phyloP scores from a whole-genome alignment of 2,113 vertebrate species.

The Epinephelus fuscoguttatus region DNA sequence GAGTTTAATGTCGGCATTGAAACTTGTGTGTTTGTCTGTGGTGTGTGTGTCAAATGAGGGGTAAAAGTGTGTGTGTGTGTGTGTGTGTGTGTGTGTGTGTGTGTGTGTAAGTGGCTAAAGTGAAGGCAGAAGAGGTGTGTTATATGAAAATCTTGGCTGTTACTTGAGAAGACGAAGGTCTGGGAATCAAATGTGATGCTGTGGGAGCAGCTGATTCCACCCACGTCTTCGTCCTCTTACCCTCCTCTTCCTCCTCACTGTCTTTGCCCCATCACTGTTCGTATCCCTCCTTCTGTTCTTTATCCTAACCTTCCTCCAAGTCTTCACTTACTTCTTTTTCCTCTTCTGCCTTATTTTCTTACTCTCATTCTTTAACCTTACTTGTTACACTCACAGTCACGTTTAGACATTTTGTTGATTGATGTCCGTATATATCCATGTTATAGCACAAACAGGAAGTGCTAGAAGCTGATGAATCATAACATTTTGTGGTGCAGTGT shows the following conservation, averaged over 20 bases:
- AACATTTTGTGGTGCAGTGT: too few species aligned
- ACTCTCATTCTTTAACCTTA: too few species aligned
- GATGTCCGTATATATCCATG: too few species aligned
- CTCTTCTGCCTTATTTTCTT: too few species aligned
- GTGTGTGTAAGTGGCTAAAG: conserved; percentile 36
- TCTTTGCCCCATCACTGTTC: neutral
- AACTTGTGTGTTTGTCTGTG: conserved; percentile 41
- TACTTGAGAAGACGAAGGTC: conserved; percentile 49
- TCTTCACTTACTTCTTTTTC: neutral
- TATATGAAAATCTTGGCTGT: conserved; percentile 29
- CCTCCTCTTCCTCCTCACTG: neutral
- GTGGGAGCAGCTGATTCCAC: conserved; percentile 40
- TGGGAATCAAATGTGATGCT: conserved; percentile 29
- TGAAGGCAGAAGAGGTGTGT: conserved; percentile 45
- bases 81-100: conserved; percentile 12
- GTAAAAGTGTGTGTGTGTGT: conserved; percentile 7
- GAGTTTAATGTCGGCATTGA: conserved; percentile 34
- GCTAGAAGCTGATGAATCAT: too few species aligned
- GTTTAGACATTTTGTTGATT: too few species aligned
- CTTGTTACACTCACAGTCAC: too few species aligned
- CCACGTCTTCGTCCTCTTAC: neutral
- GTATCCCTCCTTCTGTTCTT: conserved; percentile 1
- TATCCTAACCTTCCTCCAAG: neutral
- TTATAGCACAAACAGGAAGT: too few species aligned
- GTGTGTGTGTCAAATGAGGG: conserved; percentile 26